Evolutionary conservation across 2,888 invertebrate species (phyloP), one percentile per base, ranked within the genome.

Genomic region (Rhamphomyia laevipes): DNA sequence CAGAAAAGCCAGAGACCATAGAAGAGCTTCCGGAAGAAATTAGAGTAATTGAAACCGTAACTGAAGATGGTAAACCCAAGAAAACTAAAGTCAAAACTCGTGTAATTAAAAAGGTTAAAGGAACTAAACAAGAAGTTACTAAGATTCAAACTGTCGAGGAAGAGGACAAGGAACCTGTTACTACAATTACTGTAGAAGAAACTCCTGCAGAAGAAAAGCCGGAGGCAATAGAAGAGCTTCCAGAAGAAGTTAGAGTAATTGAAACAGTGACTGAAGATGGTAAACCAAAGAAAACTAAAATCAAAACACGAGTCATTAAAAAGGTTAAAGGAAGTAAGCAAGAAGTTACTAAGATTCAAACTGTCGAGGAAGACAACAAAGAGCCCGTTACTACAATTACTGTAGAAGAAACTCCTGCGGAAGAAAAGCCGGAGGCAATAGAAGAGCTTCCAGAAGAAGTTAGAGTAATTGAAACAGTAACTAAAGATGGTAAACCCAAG

Each of bases 281-380:
- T 38, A 52, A 48, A 37, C 57, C 56, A 1, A 53, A 51, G 51
- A 52, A 59, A 47, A 59, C 59, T 18, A 61, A 59, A 21, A 61
- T 57, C 55, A 70, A 66, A 61, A 63, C 55, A 60, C 64, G 51
- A 21, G 57, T 62, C 0, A 68, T 71, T 33, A 68, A 66, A 53
- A 67, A 67, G 54, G 58, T 59, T 30, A 56, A 57, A 38, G 67
- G 63, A 43, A 59, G 58, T 11, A 66, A 64, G 58, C 60, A 62
- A 51, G 66, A 65, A 58, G 57, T 56, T 23, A 65, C 66, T 5
- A 63, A 66, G 56, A 64, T 66, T 18, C 38, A 56, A 43, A 56
- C 55, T 2, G 52, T 57, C 16, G 57, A 61, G 55, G 64, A 68
- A 58, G 70, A 68, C 52, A 67, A 62, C n/a, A 61, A 67, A 52